Evolutionary conservation across 2,888 invertebrate genomes (phyloP), one percentile per base, ranked within the genome.

Genomic region (Tupiocoris notatus): DNA sequence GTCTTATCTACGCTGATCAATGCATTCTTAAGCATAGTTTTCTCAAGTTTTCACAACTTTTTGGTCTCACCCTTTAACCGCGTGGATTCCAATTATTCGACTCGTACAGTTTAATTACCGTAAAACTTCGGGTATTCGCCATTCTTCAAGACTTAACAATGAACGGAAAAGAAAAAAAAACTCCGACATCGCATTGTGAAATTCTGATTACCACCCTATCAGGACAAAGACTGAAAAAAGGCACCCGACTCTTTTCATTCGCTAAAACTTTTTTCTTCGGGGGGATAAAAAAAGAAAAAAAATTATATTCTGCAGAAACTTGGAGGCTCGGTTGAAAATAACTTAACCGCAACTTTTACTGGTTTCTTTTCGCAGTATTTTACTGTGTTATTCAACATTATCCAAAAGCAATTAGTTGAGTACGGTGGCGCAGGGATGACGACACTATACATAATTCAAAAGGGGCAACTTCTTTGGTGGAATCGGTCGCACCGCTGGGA

Each of bases 371-470:
- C 39, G 39, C 39, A 39, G 12, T 39, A 12, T 39, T 39, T 39
- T 12, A 39, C 39, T 39, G 39, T 12, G 39, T 39, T 39, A 39
- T 39, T 39, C 39, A 39, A 39, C 39, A 7, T 39, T 39, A 39
- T 39, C 39, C 39, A 12, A 39, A 39, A 39, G 39, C 39, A 39
- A 39, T 39, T 39, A 39, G 39, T 7, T 3, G 6, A 12, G 12
- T 39, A 39, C 39, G 12, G 39, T n/a, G n/a, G 39, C 3, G 39
- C 12, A 12, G 39, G 39, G 39, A 39, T 39, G 39, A 39, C 39
- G 59, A 59, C n/a, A 59, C 59, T 59, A 59, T 59, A 20, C n/a
- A 59, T 59, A 59, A 59, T 59, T 59, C 59, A 59, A n/a, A 59
- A 59, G 59, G 59, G 39, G 39, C 39, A 3, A 39, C 39, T 39